Base-by-base conservation (phyloP, 2,797 vertebrate species). In the Pantherophis alleghaniensis region DNA sequence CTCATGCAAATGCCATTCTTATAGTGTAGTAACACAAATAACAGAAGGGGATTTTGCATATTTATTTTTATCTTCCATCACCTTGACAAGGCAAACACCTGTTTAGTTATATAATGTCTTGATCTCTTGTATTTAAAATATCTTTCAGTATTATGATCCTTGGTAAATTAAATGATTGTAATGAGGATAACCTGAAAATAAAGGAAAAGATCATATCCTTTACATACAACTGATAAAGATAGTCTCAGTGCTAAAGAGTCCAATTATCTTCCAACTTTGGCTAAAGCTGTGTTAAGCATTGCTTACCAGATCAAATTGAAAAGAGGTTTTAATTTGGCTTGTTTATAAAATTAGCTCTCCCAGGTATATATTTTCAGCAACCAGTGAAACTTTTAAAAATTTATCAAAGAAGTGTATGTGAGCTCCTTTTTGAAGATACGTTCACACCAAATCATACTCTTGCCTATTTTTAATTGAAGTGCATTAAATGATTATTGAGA, bases 11-110 rank as follows among this genome's bases (percentile, higher is more conserved):
- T 95, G 89, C 79, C 86, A 55, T 93, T 91, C 24, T 53, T 3
- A 32, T 22, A 4, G 0, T 92, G 79, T 59, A 61, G 91, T 95
- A 95, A 94, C 87, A 96, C 91, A 96, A 96, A 94, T 87, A 95
- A 87, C 92, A 91, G 92, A 0, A 93, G 69, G 0, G 79, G 74
- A 91, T 92, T 86, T 89, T 93, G 11, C 7, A 0, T 20, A 0
- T 56, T 56, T 42, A 63, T 88, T 96, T 88, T 93, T 92, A 88
- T 93, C 83, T 79, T 11, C 42, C 60, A 88, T 93, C 93, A 5
- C 7, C 0, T 69, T 63, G 88, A 6, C 93, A 88, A 95, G 94
- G 92, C 79, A 37, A 94, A 13, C 69, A 91, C 53, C 91, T 90
- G 3, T 92, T 92, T 91, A 95, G 91, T 87, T 88, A 5, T 7